These are phyloP conservation scores for Trichonephila inaurata DNA, from an alignment of 1,140 invertebrate genomes.

Conservation along the genomic window DNA sequence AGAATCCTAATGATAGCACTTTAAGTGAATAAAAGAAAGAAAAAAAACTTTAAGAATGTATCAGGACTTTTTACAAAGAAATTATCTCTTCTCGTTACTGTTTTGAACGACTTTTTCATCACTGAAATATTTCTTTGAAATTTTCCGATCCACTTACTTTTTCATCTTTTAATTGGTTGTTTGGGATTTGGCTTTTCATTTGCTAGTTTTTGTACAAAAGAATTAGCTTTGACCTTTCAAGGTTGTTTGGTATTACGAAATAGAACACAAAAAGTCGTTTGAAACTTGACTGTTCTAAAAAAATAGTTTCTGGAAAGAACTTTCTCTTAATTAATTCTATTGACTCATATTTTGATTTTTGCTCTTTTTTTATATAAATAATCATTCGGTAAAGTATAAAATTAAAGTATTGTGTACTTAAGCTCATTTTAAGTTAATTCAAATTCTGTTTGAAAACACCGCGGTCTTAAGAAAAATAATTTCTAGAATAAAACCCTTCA, in stretches of 20 bases:
- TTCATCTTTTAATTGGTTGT: conserved; percentile 33
- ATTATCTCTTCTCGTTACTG: background rate
- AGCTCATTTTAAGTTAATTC: too few relatives aligned
- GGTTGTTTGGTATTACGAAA: background rate
- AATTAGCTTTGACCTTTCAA: conserved; percentile 30
- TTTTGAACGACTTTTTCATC: background rate
- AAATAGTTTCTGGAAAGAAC: background rate
- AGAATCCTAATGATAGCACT: background rate
- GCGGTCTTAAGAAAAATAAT: too few relatives aligned
- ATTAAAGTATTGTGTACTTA: too few relatives aligned
- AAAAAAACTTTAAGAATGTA: background rate
- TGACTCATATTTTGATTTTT: too few relatives aligned
- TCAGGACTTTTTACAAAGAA: background rate
- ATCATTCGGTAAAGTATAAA: too few relatives aligned
- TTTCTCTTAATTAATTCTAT: background rate
- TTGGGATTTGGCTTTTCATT: background rate
- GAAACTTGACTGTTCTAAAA: too few relatives aligned
- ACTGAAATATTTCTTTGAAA: background rate
- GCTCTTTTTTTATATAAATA: too few relatives aligned
- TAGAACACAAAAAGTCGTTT: background rate
- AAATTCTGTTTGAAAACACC: too few relatives aligned
- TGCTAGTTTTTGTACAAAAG: background rate
- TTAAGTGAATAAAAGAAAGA: background rate
- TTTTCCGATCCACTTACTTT: background rate
- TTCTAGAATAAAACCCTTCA: too few relatives aligned